Percentiles rank a stretch among this genome's conserved stretches.
These are phyloP conservation scores for Smithornis capensis DNA, from an alignment of 2,113 vertebrate species.

Conservation along the genomic window DNA sequence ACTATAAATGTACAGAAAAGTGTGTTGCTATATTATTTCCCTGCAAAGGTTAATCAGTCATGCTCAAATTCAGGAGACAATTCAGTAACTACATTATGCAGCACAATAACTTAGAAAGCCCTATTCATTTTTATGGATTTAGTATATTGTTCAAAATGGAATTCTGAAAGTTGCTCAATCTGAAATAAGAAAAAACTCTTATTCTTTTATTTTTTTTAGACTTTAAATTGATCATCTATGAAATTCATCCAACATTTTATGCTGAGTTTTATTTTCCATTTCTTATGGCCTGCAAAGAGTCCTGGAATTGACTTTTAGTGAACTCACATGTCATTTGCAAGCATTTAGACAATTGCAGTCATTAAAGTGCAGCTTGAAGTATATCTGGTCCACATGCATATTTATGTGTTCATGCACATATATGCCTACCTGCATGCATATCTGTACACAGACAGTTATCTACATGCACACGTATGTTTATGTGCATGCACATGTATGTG, in stretches of 20 bases:
- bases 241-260: background rate
- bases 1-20: background rate
- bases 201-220: background rate
- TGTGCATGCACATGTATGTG: background rate
- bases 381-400: background rate
- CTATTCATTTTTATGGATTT: background rate
- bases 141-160: background rate
- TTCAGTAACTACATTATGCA: background rate
- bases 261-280: background rate
- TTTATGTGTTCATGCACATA: background rate
- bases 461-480: background rate
- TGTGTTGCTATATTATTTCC: background rate
- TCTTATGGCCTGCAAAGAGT: background rate
- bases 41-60: background rate
- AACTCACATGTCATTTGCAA: background rate
- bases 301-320: background rate
- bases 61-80: background rate
- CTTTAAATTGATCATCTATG: background rate
- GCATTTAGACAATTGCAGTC: accelerated
- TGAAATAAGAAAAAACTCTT: background rate
- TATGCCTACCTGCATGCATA: background rate
- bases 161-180: background rate
- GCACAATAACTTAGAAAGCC: background rate
- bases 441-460: background rate
- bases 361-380: background rate